phyloP scores from a whole-genome alignment of 2,113 vertebrate species.

The Sebastes fasciatus region DNA sequence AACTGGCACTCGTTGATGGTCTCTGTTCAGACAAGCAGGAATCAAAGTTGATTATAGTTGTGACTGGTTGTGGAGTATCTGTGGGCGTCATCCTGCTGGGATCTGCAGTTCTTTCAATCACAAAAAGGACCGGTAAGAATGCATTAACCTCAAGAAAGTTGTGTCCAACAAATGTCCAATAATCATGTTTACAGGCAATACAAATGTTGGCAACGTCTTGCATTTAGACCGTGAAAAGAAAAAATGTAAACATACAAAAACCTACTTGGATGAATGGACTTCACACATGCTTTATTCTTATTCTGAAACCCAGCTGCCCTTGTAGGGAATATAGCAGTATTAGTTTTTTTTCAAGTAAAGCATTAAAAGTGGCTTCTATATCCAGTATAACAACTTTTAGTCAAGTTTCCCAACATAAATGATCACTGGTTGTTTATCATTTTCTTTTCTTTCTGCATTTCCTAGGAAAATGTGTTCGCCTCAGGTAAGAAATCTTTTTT shows the following conservation, averaged over 20 bases:
- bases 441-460: not conserved
- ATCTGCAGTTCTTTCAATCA: not conserved
- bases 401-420: not conserved
- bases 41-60: not conserved
- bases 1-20: not conserved
- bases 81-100: not conserved
- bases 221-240: not conserved
- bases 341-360: too few species aligned
- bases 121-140: not conserved
- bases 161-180: not conserved
- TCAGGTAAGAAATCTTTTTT: not conserved
- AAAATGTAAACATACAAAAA: not conserved
- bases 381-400: too few species aligned
- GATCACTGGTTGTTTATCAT: not conserved
- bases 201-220: not conserved
- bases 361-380: too few species aligned
- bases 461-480: not conserved
- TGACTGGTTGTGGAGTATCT: not conserved
- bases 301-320: not conserved
- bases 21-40: not conserved
- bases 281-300: not conserved
- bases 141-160: not conserved
- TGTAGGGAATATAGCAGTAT: too few species aligned
- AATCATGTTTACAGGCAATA: not conserved
- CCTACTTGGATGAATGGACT: too few species aligned